Evolutionary conservation across 1,140 invertebrate species (phyloP).

Genomic region (Cherax destructor): DNA sequence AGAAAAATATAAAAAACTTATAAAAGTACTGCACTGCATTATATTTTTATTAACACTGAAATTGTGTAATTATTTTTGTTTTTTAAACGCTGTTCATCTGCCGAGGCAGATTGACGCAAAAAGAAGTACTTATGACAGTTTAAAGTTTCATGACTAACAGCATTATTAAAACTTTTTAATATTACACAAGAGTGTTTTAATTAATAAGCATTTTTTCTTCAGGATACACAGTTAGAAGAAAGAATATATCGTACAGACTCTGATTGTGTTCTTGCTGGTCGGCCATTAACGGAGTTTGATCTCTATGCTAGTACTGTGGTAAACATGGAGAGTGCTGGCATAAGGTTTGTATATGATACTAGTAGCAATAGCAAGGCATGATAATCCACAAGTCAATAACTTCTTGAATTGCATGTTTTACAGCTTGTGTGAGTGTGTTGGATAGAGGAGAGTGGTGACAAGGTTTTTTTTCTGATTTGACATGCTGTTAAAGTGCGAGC

Average conservation of each 20-base stretch:
- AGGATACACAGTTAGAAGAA: constrained; percentile 80
- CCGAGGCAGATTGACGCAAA: no score
- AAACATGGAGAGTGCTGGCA: constrained; percentile 63
- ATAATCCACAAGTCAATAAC: not conserved
- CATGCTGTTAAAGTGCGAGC: no score
- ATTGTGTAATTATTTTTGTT: no score
- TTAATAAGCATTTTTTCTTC: not conserved
- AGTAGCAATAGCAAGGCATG: not conserved
- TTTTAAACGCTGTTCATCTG: no score
- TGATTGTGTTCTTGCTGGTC: constrained; percentile 82
- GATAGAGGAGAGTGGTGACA: not conserved
- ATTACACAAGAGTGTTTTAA: not conserved
- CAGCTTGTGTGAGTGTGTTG: not conserved
- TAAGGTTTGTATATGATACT: constrained; percentile 52
- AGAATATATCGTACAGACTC: constrained; percentile 81
- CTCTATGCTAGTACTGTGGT: constrained; percentile 82
- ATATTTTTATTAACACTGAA: no score
- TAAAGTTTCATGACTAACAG: no score
- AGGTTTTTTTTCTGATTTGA: no score
- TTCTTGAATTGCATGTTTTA: not conserved
- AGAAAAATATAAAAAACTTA: no score
- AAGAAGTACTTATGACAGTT: no score
- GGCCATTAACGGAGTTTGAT: constrained; percentile 81
- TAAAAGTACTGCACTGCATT: no score
- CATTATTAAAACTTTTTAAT: no score